Evolutionary conservation across 2,888 invertebrate genomes (phyloP).

Genomic region (Phaedon cochleariae): DNA sequence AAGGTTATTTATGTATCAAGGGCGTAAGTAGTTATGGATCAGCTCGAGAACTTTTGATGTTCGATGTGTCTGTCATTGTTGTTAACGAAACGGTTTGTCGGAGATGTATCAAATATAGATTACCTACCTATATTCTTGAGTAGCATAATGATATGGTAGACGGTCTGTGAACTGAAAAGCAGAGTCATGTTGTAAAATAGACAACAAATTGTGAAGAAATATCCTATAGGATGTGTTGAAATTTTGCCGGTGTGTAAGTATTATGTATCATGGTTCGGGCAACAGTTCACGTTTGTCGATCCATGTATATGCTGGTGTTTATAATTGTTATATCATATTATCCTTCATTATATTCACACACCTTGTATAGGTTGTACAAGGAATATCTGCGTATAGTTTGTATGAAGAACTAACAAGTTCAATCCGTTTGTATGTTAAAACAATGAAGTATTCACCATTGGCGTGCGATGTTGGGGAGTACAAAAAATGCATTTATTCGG

Average conservation of each 20-base stretch:
- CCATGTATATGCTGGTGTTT: not conserved
- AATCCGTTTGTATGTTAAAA: too few species aligned
- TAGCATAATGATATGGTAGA: not conserved
- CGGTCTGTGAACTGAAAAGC: not conserved
- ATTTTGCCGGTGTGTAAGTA: constrained; percentile 12
- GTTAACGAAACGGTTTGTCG: not conserved
- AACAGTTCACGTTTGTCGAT: not conserved
- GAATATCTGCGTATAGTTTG: too few species aligned
- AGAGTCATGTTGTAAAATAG: not conserved
- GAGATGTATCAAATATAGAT: not conserved
- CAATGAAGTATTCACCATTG: too few species aligned
- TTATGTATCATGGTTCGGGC: not conserved
- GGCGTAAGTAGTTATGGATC: too few species aligned
- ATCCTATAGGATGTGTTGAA: constrained; percentile 7
- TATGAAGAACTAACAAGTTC: too few species aligned
- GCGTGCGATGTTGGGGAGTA: too few species aligned
- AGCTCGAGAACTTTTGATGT: too few species aligned
- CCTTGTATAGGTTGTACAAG: too few species aligned
- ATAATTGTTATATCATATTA: not conserved
- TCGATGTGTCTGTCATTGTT: not conserved
- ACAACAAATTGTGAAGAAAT: not conserved
- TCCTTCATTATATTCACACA: not conserved
- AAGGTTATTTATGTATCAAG: too few species aligned
- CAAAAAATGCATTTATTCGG: too few species aligned
- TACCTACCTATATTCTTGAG: not conserved